These are phyloP conservation scores for Kuschelorhynchus macadamiae DNA, from an alignment of 2,888 invertebrate species.

Conservation along the genomic window DNA sequence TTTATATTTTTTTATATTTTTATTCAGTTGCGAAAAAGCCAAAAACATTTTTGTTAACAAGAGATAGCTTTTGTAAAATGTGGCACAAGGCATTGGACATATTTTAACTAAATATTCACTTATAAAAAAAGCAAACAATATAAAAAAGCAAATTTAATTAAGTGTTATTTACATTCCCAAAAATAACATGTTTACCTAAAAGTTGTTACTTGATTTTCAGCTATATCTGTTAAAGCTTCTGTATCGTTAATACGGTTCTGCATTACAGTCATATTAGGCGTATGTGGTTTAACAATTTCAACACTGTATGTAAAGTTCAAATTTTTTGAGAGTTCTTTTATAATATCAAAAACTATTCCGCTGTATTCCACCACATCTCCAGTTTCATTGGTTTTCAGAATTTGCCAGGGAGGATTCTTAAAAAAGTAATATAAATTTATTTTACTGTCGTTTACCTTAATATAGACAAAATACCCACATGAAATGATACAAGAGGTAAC, in stretches of 20 bases:
- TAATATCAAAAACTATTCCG: constrained; percentile 85
- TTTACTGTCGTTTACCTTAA: neutral
- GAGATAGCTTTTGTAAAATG: too few species aligned
- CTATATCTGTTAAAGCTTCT: constrained; percentile 9
- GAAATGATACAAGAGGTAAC: constrained; percentile 82
- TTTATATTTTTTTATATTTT: too few species aligned
- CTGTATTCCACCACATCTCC: constrained; percentile 74
- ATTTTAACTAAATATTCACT: too few species aligned
- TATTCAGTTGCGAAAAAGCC: too few species aligned
- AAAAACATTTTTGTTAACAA: too few species aligned
- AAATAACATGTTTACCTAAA: too few species aligned
- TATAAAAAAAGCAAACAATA: too few species aligned
- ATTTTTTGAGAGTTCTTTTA: constrained; percentile 80
- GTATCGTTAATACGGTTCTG: constrained; percentile 14
- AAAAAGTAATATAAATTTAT: constrained; percentile 54
- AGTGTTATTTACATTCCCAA: too few species aligned
- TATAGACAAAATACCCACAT: constrained; percentile 73
- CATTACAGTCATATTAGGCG: neutral
- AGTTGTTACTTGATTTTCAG: constrained; percentile 29
- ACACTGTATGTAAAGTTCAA: constrained; percentile 84
- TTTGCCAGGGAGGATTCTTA: constrained; percentile 93
- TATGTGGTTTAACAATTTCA: constrained; percentile 55
- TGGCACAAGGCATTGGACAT: too few species aligned
- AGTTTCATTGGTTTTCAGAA: constrained; percentile 74
- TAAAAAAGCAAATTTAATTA: too few species aligned